A percentile compares a stretch with the other conserved stretches of the same genome.
These are phyloP conservation scores for Micromussa lordhowensis DNA, from an alignment of 92 coral and sea anemone species.

Conservation along the genomic window DNA sequence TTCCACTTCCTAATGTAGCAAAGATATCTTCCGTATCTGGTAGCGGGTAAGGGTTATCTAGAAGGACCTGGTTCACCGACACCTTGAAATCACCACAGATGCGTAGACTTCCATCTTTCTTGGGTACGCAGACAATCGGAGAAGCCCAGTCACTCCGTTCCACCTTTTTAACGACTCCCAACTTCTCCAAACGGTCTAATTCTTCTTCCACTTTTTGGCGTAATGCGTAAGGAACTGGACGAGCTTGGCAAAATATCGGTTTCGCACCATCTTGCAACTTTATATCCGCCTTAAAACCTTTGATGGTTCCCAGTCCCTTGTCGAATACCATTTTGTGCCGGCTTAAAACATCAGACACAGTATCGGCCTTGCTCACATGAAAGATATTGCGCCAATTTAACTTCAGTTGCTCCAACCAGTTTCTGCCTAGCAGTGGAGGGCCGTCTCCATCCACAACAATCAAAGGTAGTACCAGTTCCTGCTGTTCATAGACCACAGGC, in stretches of 20 bases:
- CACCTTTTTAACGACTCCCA: conserved; percentile 47
- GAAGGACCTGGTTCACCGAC: conserved; percentile 43
- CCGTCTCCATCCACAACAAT: conserved; percentile 36
- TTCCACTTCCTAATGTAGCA: no score
- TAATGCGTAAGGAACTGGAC: conserved; percentile 50
- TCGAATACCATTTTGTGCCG: conserved; percentile 40
- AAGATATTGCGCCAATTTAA: conserved; percentile 44
- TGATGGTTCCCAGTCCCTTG: conserved; percentile 59
- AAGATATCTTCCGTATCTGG: conserved; percentile 62
- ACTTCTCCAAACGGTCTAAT: conserved; percentile 37
- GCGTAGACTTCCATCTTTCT: conserved; percentile 57
- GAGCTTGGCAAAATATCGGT: conserved; percentile 60
- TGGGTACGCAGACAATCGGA: conserved; percentile 56
- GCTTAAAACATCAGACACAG: conserved; percentile 47
- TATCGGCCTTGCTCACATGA: conserved; percentile 24
- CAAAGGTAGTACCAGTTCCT: conserved; percentile 23
- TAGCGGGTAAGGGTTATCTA: conserved; percentile 46
- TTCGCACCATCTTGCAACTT: conserved; percentile 48
- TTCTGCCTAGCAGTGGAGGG: conserved; percentile 46
- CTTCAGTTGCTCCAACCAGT: conserved; percentile 48
- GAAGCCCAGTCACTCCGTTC: conserved; percentile 60
- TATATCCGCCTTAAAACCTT: no score
- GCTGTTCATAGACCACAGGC: conserved; percentile 39
- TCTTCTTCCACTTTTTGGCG: conserved; percentile 40
- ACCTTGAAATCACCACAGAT: conserved; percentile 62